phyloP scores from a whole-genome alignment of 2,797 vertebrate species.

The Okamejei kenojei region DNA sequence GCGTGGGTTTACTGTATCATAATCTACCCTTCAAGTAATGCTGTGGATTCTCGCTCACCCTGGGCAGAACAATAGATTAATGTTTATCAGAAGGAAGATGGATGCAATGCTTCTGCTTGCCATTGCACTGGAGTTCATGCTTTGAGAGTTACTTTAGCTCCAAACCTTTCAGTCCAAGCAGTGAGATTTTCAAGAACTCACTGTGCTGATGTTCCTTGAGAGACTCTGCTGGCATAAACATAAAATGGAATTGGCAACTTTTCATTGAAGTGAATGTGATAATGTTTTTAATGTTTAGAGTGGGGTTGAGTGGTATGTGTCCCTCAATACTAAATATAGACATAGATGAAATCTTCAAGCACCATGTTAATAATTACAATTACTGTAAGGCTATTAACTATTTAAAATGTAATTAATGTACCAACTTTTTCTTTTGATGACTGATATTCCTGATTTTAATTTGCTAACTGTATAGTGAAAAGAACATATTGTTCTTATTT shows the following conservation, averaged over 20 bases:
- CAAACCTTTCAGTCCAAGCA: not conserved
- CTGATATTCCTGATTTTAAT: constrained; percentile 35
- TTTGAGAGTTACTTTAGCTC: not conserved
- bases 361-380: not conserved
- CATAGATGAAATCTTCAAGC: not conserved
- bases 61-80: not conserved
- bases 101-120: not conserved
- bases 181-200: not conserved
- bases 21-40: not conserved
- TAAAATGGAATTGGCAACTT: not conserved
- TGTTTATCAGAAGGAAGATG: not conserved
- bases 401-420: not conserved
- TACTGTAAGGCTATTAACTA: not conserved
- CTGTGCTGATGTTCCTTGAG: not conserved
- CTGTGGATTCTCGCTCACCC: not conserved
- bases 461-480: constrained; percentile 41
- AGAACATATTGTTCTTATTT: constrained; percentile 41
- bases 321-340: not conserved
- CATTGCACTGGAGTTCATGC: not conserved
- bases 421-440: not conserved
- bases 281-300: not conserved
- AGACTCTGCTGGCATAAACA: not conserved
- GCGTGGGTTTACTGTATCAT: too few species aligned
- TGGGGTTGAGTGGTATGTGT: not conserved
- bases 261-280: not conserved